phyloP scores from a whole-genome alignment of 2,797 vertebrate genomes.

The Coregonus ussuriensis region DNA sequence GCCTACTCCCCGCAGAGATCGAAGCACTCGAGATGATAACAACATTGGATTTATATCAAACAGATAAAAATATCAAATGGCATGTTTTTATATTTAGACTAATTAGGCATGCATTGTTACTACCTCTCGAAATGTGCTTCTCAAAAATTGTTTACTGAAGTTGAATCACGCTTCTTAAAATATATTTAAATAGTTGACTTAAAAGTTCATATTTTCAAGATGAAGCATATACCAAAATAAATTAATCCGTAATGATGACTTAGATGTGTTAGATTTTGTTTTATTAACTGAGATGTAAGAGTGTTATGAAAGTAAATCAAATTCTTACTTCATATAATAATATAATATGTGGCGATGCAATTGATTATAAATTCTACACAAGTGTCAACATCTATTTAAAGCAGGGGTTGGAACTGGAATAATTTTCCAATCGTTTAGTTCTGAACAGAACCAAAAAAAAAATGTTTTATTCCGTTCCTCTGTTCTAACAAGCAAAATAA shows the following conservation, averaged over 20 bases:
- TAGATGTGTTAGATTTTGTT: not conserved
- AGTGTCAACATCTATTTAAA: not conserved
- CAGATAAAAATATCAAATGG: slow-evolving; percentile 11
- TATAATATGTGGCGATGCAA: not conserved
- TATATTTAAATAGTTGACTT: not conserved
- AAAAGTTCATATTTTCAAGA: not conserved
- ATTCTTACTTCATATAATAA: not conserved
- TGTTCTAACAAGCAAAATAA: no score
- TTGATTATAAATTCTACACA: not conserved
- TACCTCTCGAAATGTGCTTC: not conserved
- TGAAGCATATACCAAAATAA: not conserved
- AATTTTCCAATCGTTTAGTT: no score
- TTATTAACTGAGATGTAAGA: not conserved
- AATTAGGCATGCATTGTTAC: not conserved
- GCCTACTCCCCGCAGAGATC: not conserved
- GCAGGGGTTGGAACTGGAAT: not conserved
- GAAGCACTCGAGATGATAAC: not conserved
- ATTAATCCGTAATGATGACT: not conserved
- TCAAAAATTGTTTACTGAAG: not conserved
- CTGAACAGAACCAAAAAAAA: no score
- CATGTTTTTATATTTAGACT: slow-evolving; percentile 2
- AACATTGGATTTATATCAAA: not conserved
- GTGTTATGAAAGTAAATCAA: not conserved
- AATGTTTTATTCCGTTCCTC: no score
- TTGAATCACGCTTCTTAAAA: not conserved